Conservation (phyloP, 2,113 vertebrate genomes). For the Canis aureus region DNA sequence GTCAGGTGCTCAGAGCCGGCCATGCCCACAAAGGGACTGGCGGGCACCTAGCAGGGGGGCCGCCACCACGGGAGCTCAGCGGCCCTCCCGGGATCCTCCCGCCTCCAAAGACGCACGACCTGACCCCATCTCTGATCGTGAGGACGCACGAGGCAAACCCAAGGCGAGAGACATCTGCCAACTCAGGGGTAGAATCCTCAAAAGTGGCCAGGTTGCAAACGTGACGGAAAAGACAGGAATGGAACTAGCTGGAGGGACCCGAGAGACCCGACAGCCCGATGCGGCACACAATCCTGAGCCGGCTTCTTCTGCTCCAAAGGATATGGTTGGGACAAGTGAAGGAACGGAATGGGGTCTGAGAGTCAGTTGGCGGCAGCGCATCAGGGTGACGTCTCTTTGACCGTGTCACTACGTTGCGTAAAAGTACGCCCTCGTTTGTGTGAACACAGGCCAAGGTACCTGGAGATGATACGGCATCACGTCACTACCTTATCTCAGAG, state of each 20-base stretch:
- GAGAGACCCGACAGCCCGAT: fast-evolving
- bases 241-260: neutral
- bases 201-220: neutral
- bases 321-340: fast-evolving
- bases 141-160: neutral
- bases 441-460: neutral
- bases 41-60: neutral
- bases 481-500: neutral
- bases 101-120: fast-evolving
- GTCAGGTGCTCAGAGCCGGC: fast-evolving
- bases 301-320: too few species aligned
- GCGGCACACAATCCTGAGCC: fast-evolving
- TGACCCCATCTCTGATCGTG: fast-evolving
- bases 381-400: neutral
- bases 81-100: neutral
- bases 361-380: fast-evolving
- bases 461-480: fast-evolving
- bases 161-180: fast-evolving
- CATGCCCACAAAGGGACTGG: too few species aligned
- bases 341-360: neutral
- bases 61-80: fast-evolving
- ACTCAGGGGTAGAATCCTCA: fast-evolving
- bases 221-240: neutral
- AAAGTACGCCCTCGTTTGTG: neutral
- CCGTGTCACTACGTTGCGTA: fast-evolving